Base-by-base conservation (phyloP, 2,888 invertebrate genomes). In the Dusona sp. region DNA sequence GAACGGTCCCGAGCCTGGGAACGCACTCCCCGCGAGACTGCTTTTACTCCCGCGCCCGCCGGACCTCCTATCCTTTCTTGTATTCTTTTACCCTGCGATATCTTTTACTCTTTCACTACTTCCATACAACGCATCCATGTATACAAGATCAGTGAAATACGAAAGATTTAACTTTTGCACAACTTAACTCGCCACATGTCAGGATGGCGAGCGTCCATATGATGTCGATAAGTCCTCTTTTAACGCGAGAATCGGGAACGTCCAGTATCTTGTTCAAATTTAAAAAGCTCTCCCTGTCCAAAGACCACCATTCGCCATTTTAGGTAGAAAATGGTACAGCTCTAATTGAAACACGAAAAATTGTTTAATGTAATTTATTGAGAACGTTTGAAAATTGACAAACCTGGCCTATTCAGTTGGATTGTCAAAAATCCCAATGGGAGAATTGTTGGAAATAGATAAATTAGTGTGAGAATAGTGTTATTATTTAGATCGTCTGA, bases 1-100 rank as follows among this genome's bases (percentile, higher is more conserved):
- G 91, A 86, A 86, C 88, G 89, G 90, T 89, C 89, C 88, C 67
- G 88, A 92, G 93, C 93, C 93, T 93, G 93, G 93, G 93, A 93
- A 93, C 93, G 91, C 86, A 82, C 82, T 81, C 77, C 68, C 75
- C 85, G 82, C 88, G 75, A 87, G 81, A 88, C 86, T 90, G 89
- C 90, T 91, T 82, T 75, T 89, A 90, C 92, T 88, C 83, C 88
- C 86, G 87, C 85, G 83, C 86, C 61, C 77, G 78, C 33, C 45
- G 54, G 57, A 74, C 48, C 65, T 61, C 57, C 84, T 74, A 68
- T 86, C 67, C 78, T 81, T 74, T 79, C 84, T 84, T 84, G 72
- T 84, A 65, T 80, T 80, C 80, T 81, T 81, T 81, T 78, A 57
- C 73, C 68, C 78, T 68, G 80, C 83, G 73, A 77, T 84, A 80